These are phyloP conservation scores for Oscheius sp. DNA, from an alignment of 2,888 invertebrate species.

Conservation along the genomic window DNA sequence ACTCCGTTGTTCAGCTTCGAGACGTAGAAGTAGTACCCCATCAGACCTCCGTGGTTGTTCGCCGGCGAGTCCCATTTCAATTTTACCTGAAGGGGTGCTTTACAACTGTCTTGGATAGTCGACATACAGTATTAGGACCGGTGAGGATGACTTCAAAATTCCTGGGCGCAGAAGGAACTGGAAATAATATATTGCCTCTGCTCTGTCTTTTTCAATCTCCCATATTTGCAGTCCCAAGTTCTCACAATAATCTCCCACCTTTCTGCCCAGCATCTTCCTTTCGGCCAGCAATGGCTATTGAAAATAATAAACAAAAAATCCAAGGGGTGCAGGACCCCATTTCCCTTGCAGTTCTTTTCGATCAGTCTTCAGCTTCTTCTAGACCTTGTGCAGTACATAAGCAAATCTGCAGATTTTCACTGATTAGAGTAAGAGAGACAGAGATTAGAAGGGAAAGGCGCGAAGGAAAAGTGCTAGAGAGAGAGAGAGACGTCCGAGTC, in stretches of 20 bases:
- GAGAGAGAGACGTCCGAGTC: slow-evolving; percentile 38
- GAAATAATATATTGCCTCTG: slow-evolving; percentile 39
- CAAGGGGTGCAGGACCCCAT: slow-evolving; percentile 13
- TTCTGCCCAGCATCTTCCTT: slow-evolving; percentile 23
- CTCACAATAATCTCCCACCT: slow-evolving; percentile 21
- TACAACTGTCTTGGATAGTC: neutral
- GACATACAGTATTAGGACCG: slow-evolving; percentile 91
- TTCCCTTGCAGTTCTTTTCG: neutral
- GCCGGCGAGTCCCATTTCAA: slow-evolving; percentile 94
- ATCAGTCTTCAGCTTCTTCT: neutral
- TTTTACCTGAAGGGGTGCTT: slow-evolving; percentile 78
- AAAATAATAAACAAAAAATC: slow-evolving; percentile 11
- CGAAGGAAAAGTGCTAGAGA: slow-evolving; percentile 25
- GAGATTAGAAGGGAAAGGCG: slow-evolving; percentile 25
- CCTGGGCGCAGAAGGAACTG: slow-evolving; percentile 97
- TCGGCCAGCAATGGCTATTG: slow-evolving; percentile 5
- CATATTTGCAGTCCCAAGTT: neutral
- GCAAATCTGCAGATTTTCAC: neutral
- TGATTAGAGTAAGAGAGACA: neutral
- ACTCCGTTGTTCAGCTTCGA: slow-evolving; percentile 52
- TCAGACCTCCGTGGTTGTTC: slow-evolving; percentile 88
- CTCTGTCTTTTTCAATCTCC: no score
- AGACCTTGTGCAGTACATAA: slow-evolving; percentile 3
- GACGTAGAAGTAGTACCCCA: slow-evolving; percentile 92
- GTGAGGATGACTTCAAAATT: slow-evolving; percentile 87